A percentile compares a stretch with the other conserved stretches of the same genome.
phyloP scores from a whole-genome alignment of 2,113 vertebrate species.

The Pardalotus punctatus region DNA sequence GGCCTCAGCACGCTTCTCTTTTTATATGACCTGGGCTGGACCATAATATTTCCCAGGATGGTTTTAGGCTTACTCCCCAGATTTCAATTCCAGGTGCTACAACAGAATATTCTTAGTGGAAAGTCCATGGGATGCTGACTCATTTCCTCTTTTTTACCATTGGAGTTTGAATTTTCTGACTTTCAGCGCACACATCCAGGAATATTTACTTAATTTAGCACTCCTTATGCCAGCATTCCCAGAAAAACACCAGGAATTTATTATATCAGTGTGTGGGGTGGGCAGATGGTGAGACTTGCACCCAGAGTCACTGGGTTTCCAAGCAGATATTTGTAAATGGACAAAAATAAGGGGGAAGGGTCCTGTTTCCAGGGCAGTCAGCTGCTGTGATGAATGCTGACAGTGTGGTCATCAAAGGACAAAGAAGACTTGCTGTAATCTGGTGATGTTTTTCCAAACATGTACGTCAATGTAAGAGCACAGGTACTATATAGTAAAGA shows the following conservation, averaged over 20 bases:
- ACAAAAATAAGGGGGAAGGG: not conserved
- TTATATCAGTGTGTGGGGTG: not conserved
- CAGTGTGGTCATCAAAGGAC: not conserved
- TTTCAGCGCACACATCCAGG: not conserved
- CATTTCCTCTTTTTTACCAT: not conserved
- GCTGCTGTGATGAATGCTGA: not conserved
- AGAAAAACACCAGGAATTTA: not conserved
- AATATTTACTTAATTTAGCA: slow-evolving; percentile 14
- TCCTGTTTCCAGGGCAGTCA: not conserved
- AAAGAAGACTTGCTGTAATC: not conserved
- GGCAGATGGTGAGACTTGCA: not conserved
- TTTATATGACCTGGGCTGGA: not conserved
- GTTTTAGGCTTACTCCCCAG: not conserved
- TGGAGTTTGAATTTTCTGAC: not conserved
- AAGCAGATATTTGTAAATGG: not conserved
- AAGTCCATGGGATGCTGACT: not conserved
- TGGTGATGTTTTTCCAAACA: not conserved
- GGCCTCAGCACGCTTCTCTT: not conserved
- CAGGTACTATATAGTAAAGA: not conserved
- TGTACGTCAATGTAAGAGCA: not conserved
- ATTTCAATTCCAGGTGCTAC: not conserved
- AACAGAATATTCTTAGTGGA: not conserved
- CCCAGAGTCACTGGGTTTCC: not conserved
- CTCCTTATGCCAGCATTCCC: not conserved
- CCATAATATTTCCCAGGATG: not conserved